A percentile compares a stretch with the other conserved stretches of the same genome.
These are phyloP conservation scores for Sminthurides bifidus DNA, from an alignment of 1,140 invertebrate species.

Conservation along the genomic window DNA sequence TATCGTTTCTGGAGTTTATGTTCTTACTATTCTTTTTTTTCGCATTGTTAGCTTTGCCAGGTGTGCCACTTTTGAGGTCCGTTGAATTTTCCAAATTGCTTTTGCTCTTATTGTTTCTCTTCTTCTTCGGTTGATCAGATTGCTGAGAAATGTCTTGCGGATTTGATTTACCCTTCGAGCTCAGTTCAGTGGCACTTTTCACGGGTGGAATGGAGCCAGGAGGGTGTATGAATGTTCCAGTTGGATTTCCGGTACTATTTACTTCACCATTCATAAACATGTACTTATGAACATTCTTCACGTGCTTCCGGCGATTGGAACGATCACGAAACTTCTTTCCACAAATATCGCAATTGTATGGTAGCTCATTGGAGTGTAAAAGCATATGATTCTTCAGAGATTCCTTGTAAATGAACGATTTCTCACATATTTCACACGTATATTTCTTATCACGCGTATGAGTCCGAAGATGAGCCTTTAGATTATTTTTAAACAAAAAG, in stretches of 20 bases:
- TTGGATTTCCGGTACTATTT: neutral
- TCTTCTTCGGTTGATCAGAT: conserved; percentile 3
- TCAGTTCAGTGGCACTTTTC: neutral
- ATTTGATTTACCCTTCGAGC: neutral
- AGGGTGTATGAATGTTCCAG: neutral
- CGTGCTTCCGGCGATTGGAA: conserved; percentile 29
- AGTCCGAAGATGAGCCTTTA: conserved; percentile 30
- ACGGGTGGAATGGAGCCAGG: neutral
- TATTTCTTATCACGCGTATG: conserved; percentile 31
- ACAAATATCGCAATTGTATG: conserved; percentile 31
- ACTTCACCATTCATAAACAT: conserved; percentile 17
- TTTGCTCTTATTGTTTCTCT: conserved; percentile 3
- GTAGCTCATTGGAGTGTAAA: conserved; percentile 24
- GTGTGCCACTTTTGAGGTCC: neutral
- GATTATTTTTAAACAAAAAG: conserved; percentile 30
- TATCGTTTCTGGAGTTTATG: conserved; percentile 7
- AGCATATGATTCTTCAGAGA: conserved; percentile 32
- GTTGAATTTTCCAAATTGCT: neutral
- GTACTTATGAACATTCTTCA: conserved; percentile 31
- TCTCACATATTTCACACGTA: conserved; percentile 29
- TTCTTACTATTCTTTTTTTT: conserved; percentile 5
- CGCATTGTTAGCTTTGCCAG: conserved; percentile 2
- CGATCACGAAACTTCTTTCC: conserved; percentile 29
- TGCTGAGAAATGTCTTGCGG: neutral
- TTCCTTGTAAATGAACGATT: conserved; percentile 32